phyloP scores from a whole-genome alignment of 2,113 vertebrate species.

The Craseonycteris thonglongyai region DNA sequence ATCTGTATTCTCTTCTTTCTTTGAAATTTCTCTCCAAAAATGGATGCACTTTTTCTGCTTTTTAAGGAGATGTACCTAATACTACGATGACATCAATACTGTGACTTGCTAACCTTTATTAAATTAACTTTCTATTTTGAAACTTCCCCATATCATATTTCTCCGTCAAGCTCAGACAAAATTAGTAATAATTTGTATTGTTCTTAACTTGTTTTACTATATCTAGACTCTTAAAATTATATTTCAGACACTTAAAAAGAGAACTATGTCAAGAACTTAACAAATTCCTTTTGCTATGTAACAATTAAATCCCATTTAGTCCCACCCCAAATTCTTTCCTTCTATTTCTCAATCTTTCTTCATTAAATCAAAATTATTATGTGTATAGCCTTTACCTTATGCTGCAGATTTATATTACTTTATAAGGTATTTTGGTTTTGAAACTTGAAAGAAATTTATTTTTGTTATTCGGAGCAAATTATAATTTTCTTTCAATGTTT shows the following conservation, averaged over 20 bases:
- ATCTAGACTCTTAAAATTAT: background rate
- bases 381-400: background rate
- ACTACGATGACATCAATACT: background rate
- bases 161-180: background rate
- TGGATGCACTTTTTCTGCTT: background rate
- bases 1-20: background rate
- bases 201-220: background rate
- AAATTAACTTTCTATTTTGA: constrained; percentile 5
- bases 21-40: background rate
- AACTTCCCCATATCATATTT: background rate
- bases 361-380: background rate
- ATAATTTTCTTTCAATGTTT: background rate
- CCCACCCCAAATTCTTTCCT: background rate
- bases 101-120: background rate
- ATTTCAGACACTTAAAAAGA: background rate
- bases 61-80: background rate
- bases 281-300: background rate
- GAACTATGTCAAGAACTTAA: background rate
- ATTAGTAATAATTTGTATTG: background rate
- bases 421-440: background rate
- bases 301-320: background rate
- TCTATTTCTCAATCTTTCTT: background rate
- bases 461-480: background rate
- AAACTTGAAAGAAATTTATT: background rate
- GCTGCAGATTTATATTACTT: background rate